phyloP scores from a whole-genome alignment of 2,888 invertebrate genomes.

The Dasypolia templi region DNA sequence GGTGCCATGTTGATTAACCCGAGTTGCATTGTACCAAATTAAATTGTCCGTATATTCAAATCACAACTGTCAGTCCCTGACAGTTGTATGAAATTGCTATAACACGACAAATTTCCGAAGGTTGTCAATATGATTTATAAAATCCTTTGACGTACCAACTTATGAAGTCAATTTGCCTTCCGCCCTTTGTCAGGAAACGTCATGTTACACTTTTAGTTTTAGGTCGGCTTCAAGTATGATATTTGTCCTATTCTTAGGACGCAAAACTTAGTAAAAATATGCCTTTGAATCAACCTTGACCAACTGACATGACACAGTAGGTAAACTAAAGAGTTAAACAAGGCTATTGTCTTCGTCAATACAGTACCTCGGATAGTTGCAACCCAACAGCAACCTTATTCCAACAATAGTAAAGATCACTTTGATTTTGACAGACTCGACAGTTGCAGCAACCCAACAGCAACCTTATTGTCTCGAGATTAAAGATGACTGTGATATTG shows the following conservation, averaged over 20 bases:
- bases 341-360: not conserved
- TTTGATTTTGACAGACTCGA: too few relatives aligned
- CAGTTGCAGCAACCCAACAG: too few relatives aligned
- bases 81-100: too few relatives aligned
- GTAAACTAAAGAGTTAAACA: not conserved
- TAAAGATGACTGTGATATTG: too few relatives aligned
- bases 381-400: too few relatives aligned
- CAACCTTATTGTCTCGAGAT: too few relatives aligned
- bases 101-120: not conserved
- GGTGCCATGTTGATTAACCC: too few relatives aligned
- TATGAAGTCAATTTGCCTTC: not conserved
- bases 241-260: not conserved
- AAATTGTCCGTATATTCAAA: too few relatives aligned
- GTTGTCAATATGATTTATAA: not conserved
- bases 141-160: not conserved
- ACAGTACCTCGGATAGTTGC: too few relatives aligned
- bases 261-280: not conserved
- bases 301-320: constrained; percentile 6
- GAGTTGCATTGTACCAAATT: too few relatives aligned
- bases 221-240: not conserved
- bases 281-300: not conserved
- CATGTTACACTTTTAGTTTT: not conserved
- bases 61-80: too few relatives aligned
- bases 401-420: too few relatives aligned
- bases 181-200: not conserved